phyloP scores from a whole-genome alignment of 2,113 vertebrate species.

The Larimichthys polyactis region DNA sequence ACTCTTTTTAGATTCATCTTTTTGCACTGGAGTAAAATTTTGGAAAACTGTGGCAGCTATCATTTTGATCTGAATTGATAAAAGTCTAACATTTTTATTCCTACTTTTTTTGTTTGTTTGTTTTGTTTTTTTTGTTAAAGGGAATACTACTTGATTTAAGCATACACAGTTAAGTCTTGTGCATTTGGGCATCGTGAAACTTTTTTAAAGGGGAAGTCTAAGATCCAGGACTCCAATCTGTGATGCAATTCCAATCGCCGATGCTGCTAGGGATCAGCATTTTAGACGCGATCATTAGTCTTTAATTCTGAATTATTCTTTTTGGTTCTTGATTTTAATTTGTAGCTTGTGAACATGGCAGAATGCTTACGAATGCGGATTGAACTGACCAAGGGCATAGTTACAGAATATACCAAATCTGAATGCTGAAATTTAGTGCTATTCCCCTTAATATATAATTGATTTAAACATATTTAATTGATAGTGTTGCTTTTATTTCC shows the following conservation, averaged over 20 bases:
- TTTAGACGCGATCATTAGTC: background rate
- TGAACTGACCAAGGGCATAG: conserved; percentile 49
- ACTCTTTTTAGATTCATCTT: conserved; percentile 32
- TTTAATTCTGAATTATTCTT: background rate
- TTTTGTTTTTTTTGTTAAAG: background rate
- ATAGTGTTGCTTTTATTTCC: conserved; percentile 24
- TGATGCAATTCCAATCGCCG: background rate
- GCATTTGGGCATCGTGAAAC: background rate
- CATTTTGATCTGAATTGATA: conserved; percentile 38
- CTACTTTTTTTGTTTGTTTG: background rate
- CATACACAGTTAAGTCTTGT: conserved; percentile 12
- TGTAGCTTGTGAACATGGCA: conserved; percentile 12
- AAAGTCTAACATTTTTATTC: background rate
- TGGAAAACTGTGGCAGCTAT: conserved; percentile 55
- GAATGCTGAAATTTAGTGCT: conserved; percentile 42
- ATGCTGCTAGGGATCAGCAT: conserved; percentile 4
- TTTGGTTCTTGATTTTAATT: conserved; percentile 3
- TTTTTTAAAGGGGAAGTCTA: background rate
- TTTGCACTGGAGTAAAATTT: conserved; percentile 85
- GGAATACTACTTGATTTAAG: conserved; percentile 36
- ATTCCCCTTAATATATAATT: conserved; percentile 31
- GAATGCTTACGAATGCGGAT: conserved; percentile 37
- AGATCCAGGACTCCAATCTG: background rate
- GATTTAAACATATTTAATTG: conserved; percentile 40
- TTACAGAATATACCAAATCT: conserved; percentile 27